Evolutionary conservation across 35 echinoderm and acorn worm species (phyloP).

Genomic region (Ptychodera flava): DNA sequence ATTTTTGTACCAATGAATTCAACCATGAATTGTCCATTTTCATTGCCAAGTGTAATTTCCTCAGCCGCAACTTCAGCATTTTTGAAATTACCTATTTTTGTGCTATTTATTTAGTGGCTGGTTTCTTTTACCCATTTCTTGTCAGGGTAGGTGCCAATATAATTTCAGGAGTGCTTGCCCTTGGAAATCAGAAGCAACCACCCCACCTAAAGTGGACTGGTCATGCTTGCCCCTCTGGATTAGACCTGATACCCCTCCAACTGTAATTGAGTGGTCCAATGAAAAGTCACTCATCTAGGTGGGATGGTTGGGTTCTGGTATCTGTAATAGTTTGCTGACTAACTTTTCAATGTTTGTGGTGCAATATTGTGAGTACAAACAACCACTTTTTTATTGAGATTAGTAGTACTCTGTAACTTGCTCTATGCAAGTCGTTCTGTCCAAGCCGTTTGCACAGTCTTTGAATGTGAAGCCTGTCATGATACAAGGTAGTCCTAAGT

Average conservation of each 20-base stretch:
- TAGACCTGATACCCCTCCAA: background rate
- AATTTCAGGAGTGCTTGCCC: too few species aligned
- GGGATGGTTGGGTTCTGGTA: background rate
- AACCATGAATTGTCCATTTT: background rate
- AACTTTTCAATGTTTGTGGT: background rate
- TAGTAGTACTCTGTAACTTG: background rate
- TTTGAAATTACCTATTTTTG: background rate
- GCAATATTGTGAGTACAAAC: background rate
- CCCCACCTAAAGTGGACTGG: too few species aligned
- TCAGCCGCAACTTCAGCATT: background rate
- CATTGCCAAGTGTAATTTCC: background rate
- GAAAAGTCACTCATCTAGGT: background rate
- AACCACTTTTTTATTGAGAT: background rate
- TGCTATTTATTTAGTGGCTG: background rate
- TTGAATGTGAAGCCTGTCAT: background rate
- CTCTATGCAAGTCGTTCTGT: background rate
- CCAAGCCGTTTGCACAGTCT: background rate
- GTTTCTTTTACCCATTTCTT: background rate
- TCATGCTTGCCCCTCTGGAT: background rate
- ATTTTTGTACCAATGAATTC: background rate
- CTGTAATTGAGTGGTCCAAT: background rate
- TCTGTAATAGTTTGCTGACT: background rate
- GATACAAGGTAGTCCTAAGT: too few species aligned
- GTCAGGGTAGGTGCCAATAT: background rate
- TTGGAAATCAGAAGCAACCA: too few species aligned